These are phyloP conservation scores for Saturnia pavonia DNA, from an alignment of 2,888 invertebrate species.

Conservation along the genomic window DNA sequence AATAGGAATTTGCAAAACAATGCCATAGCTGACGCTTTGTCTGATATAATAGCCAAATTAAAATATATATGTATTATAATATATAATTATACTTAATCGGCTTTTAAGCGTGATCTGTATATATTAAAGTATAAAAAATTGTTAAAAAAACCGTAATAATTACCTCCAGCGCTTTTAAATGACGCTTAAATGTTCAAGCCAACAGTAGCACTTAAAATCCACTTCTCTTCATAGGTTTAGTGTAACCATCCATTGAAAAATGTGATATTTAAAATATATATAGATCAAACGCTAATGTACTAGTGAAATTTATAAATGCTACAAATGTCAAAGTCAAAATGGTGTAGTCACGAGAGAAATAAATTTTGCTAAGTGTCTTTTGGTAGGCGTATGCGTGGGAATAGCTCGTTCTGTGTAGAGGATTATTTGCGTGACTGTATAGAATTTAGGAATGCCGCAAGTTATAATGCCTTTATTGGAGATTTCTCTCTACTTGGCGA, in stretches of 20 bases:
- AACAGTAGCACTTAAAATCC: no score
- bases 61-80: background rate
- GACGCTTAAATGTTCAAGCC: no score
- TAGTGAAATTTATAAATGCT: background rate
- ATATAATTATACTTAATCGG: background rate
- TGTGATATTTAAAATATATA: background rate
- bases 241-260: background rate
- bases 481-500: no score
- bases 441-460: background rate
- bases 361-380: slow-evolving; percentile 7
- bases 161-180: no score
- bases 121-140: background rate
- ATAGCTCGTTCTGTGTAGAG: background rate
- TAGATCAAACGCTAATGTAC: background rate
- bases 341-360: background rate
- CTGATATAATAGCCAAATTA: slow-evolving; percentile 10
- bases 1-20: slow-evolving; percentile 21
- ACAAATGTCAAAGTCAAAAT: background rate
- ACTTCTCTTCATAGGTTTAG: background rate
- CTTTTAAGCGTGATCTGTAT: background rate
- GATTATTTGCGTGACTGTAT: background rate
- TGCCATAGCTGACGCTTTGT: slow-evolving; percentile 17
- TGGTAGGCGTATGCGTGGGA: slow-evolving; percentile 1
- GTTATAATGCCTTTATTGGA: background rate
- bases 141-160: no score